These are phyloP conservation scores for Noctua janthe DNA, from an alignment of 2,888 invertebrate species.

Conservation along the genomic window DNA sequence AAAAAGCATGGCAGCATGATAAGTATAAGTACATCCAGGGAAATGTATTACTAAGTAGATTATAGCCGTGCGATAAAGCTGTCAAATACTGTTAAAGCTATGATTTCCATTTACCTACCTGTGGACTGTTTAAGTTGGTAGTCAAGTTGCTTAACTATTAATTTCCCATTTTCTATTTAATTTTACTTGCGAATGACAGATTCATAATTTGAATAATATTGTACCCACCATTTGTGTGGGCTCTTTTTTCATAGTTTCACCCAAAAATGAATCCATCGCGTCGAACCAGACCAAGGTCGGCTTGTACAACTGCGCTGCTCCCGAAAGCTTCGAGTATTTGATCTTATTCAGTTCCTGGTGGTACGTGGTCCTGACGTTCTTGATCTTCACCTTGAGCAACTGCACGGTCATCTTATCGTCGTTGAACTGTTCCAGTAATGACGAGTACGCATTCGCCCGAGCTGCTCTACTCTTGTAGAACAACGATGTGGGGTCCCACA, in stretches of 20 bases:
- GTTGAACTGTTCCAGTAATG: constrained; percentile 25
- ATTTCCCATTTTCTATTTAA: not conserved
- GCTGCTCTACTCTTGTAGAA: constrained; percentile 27
- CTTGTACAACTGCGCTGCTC: constrained; percentile 16
- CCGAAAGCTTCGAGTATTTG: constrained; percentile 7
- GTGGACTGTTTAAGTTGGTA: not conserved
- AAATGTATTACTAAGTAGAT: not conserved
- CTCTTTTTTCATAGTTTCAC: constrained; percentile 22
- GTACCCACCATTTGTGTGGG: constrained; percentile 10
- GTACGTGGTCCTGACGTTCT: constrained; percentile 38
- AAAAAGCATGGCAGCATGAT: not conserved
- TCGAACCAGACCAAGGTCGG: constrained; percentile 36
- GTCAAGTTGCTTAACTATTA: not conserved
- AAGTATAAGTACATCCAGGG: not conserved
- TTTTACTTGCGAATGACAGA: not conserved
- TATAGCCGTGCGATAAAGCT: not conserved
- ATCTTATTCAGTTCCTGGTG: constrained; percentile 41
- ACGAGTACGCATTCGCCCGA: constrained; percentile 22
- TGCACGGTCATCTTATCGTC: constrained; percentile 27
- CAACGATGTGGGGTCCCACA: constrained; percentile 34
- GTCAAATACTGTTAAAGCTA: not conserved
- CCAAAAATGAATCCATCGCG: constrained; percentile 37
- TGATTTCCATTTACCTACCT: not conserved
- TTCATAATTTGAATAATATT: not conserved
- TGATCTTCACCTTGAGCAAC: constrained; percentile 33